Evolutionary conservation across 2,113 vertebrate genomes (phyloP).

Genomic region (cat (Felis catus)): F.catus_Fca126_mat1.0 CM031412.1:48058001-48058500

Average conservation of each 20-base stretch:
- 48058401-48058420: neutral
- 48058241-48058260: neutral
- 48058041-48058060: neutral
- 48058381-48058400: neutral
- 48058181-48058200: neutral
- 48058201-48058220: neutral
- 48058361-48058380: neutral
- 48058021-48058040: constrained; percentile 27
- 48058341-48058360: neutral
- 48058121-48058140: neutral
- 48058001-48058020: neutral
- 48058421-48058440: constrained; percentile 12
- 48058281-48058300: constrained; percentile 4
- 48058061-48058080: neutral
- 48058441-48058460: neutral
- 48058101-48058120: neutral
- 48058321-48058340: neutral
- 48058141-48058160: neutral
- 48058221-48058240: neutral
- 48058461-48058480: neutral
- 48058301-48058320: neutral
- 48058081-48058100: neutral
- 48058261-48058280: neutral
- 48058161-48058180: neutral
- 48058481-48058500: neutral